Evolutionary conservation across 2,888 invertebrate species (phyloP).

Genomic region (Agonopterix subpropinquella): DNA sequence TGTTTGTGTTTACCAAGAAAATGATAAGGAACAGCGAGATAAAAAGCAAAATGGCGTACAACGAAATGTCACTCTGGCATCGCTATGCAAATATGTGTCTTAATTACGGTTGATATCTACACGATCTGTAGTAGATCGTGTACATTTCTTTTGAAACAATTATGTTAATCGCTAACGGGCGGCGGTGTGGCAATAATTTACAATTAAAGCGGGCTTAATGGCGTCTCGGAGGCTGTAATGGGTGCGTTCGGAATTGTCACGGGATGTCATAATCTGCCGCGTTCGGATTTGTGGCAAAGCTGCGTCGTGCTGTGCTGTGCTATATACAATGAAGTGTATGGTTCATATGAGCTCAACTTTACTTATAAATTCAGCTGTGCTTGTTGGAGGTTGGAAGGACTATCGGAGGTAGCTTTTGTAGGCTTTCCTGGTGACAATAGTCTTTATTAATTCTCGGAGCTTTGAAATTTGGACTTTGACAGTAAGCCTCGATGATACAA

Average conservation of each 20-base stretch:
- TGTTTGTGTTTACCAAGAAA: slow-evolving; percentile 40
- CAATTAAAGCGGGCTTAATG: slow-evolving; percentile 53
- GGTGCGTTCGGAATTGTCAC: slow-evolving; percentile 18
- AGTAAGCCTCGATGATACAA: too few relatives aligned
- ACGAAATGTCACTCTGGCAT: slow-evolving; percentile 47
- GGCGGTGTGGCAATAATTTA: slow-evolving; percentile 48
- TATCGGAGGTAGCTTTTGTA: too few relatives aligned
- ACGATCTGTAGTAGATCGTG: slow-evolving; percentile 54
- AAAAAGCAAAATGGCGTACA: slow-evolving; percentile 51
- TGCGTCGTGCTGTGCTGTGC: slow-evolving; percentile 27
- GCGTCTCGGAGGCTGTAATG: slow-evolving; percentile 20
- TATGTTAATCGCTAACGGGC: slow-evolving; percentile 52
- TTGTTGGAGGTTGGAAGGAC: slow-evolving; percentile 19
- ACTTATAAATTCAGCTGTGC: slow-evolving; percentile 60
- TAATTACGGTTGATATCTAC: slow-evolving; percentile 59
- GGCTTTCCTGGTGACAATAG: too few relatives aligned
- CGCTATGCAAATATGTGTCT: slow-evolving; percentile 61
- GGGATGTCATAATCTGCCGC: slow-evolving; percentile 60
- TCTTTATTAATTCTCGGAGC: too few relatives aligned
- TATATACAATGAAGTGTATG: slow-evolving; percentile 13
- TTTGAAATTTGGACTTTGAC: too few relatives aligned
- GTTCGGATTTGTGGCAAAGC: slow-evolving; percentile 32
- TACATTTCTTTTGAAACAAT: slow-evolving; percentile 66
- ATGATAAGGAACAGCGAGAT: slow-evolving; percentile 42
- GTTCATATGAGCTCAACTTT: slow-evolving; percentile 47